A percentile compares a stretch with the other conserved stretches of the same genome.
These are phyloP conservation scores for Tachycineta bicolor DNA, from an alignment of 2,113 vertebrate species.

Conservation along the genomic window DNA sequence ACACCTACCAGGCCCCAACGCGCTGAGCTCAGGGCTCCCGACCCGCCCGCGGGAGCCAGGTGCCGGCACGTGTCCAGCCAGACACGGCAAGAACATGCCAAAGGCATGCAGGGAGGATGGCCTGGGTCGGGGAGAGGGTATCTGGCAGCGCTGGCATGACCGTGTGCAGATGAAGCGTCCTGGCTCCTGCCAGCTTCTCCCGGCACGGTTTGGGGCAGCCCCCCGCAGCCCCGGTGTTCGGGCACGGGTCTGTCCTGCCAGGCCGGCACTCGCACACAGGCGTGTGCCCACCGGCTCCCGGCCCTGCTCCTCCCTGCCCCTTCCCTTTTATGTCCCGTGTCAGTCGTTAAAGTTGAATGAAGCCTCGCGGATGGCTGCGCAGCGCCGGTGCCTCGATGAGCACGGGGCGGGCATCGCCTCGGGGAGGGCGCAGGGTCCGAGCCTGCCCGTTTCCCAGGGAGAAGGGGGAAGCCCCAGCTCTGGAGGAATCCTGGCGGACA, in stretches of 20 bases:
- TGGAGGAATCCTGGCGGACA: background rate
- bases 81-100: background rate
- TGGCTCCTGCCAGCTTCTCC: background rate
- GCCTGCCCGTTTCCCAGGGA: background rate
- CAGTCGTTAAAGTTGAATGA: slow-evolving; percentile 50
- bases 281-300: rapidly evolving
- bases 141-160: rapidly evolving
- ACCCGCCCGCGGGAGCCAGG: background rate
- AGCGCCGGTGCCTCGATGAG: background rate
- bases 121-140: background rate
- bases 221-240: rapidly evolving
- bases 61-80: background rate
- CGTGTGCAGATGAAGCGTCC: rapidly evolving
- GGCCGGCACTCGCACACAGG: rapidly evolving
- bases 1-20: background rate
- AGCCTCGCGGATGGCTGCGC: slow-evolving; percentile 4
- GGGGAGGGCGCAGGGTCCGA: background rate
- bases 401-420: rapidly evolving
- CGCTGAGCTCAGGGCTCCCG: slow-evolving; percentile 26
- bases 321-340: background rate
- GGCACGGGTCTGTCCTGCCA: background rate
- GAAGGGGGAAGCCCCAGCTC: background rate
- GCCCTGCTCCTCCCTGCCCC: background rate
- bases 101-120: background rate
- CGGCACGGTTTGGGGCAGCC: background rate